A percentile compares a stretch with the other conserved stretches of the same genome.
phyloP scores from a whole-genome alignment of 2,888 invertebrate species.

The Drosophila lutescens region DNA sequence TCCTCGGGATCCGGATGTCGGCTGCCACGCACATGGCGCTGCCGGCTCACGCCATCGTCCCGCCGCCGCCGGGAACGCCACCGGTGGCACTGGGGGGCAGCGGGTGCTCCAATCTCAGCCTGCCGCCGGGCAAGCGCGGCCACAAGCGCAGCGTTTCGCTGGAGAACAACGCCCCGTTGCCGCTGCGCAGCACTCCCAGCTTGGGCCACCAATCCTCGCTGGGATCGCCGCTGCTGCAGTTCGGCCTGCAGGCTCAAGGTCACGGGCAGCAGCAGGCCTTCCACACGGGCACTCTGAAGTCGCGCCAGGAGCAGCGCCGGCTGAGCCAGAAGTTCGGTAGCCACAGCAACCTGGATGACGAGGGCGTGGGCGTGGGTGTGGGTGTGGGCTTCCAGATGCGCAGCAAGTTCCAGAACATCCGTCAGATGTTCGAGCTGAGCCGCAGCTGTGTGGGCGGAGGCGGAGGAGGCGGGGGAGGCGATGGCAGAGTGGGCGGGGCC shows the following conservation, averaged over 20 bases:
- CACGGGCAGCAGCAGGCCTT: slow-evolving; percentile 28
- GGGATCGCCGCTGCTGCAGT: slow-evolving; percentile 60
- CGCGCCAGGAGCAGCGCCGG: slow-evolving; percentile 83
- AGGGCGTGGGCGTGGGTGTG: slow-evolving; percentile 54
- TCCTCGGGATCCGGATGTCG: slow-evolving; percentile 46
- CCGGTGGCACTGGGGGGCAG: slow-evolving; percentile 24
- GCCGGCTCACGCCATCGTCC: slow-evolving; percentile 65
- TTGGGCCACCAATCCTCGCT: slow-evolving; percentile 67
- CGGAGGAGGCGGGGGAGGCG: slow-evolving; percentile 7
- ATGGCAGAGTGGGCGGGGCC: slow-evolving; percentile 18
- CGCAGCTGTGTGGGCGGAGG: slow-evolving; percentile 53
- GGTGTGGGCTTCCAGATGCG: slow-evolving; percentile 72
- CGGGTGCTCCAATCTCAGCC: slow-evolving; percentile 2
- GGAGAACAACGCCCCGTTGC: slow-evolving; percentile 76
- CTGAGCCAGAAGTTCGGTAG: slow-evolving; percentile 83
- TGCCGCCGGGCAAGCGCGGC: slow-evolving; percentile 76
- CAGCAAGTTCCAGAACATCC: slow-evolving; percentile 83
- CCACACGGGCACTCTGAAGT: slow-evolving; percentile 82
- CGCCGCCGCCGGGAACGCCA: slow-evolving; percentile 35
- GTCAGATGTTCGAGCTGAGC: slow-evolving; percentile 84
- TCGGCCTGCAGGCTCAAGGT: slow-evolving; percentile 15
- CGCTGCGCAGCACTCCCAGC: slow-evolving; percentile 73
- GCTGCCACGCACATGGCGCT: slow-evolving; percentile 69
- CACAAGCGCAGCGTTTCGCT: slow-evolving; percentile 83
- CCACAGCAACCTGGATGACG: slow-evolving; percentile 82